Conservation (phyloP, 2,113 vertebrate species). For the Etheostoma cragini region DNA sequence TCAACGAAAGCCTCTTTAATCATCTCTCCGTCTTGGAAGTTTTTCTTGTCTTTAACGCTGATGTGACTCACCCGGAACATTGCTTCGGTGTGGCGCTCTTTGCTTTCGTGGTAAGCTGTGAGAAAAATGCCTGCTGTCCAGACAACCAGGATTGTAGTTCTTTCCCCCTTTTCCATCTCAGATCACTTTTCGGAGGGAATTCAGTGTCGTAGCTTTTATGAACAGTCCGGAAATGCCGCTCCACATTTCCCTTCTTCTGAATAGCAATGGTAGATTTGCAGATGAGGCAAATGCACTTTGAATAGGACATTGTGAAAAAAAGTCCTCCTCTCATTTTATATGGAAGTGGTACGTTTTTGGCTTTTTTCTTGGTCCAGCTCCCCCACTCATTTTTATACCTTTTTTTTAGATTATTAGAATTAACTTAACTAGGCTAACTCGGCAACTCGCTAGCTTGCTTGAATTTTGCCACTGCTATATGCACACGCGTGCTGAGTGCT, state of each 20-base stretch:
- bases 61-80: slow-evolving; percentile 14
- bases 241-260: slow-evolving; percentile 8
- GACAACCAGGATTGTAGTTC: slow-evolving; percentile 26
- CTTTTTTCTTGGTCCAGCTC: slow-evolving; percentile 12
- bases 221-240: not conserved
- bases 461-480: not conserved
- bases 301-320: slow-evolving; percentile 18
- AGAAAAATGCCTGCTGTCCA: slow-evolving; percentile 28
- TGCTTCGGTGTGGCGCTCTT: slow-evolving; percentile 15
- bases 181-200: slow-evolving; percentile 10
- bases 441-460: too few species aligned
- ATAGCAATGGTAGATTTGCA: not conserved
- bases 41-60: slow-evolving; percentile 1
- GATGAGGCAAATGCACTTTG: not conserved
- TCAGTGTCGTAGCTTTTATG: slow-evolving; percentile 1
- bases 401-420: not conserved
- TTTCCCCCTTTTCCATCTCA: not conserved
- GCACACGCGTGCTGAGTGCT: too few species aligned
- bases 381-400: slow-evolving; percentile 19
- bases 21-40: slow-evolving; percentile 7
- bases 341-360: too few species aligned
- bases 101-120: not conserved
- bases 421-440: not conserved
- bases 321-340: not conserved
- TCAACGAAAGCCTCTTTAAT: slow-evolving; percentile 12